A percentile compares a stretch with the other conserved stretches of the same genome.
These are phyloP conservation scores for Misgurnus mizolepis DNA, from an alignment of 2,113 vertebrate genomes.

Conservation along the genomic window DNA sequence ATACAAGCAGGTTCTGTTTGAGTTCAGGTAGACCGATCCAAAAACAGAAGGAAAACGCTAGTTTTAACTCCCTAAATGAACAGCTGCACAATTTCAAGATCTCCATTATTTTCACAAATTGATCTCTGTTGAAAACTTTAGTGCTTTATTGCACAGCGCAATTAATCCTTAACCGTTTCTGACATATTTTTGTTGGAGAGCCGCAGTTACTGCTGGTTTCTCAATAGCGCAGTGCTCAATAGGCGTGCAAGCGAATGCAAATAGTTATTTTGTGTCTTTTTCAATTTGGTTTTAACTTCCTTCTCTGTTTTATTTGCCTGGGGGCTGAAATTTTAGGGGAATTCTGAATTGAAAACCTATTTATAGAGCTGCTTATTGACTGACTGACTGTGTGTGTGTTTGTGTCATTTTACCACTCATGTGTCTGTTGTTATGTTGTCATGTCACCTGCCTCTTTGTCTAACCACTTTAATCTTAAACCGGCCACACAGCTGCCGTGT, in stretches of 20 bases:
- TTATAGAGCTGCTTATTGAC: conserved; percentile 64
- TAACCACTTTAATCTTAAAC: conserved; percentile 54
- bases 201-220: neutral
- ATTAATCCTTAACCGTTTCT: neutral
- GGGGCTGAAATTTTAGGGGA: conserved; percentile 65
- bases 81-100: neutral
- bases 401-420: conserved; percentile 60
- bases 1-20: conserved; percentile 19
- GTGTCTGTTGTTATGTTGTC: conserved; percentile 60
- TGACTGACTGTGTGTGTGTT: conserved; percentile 33
- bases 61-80: neutral
- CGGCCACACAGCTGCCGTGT: conserved; percentile 57
- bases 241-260: conserved; percentile 59
- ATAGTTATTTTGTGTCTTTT: conserved; percentile 56
- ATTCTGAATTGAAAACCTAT: conserved; percentile 64
- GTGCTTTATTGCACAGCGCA: neutral
- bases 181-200: neutral
- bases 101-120: neutral
- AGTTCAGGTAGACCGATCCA: neutral
- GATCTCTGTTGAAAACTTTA: neutral
- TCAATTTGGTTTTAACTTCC: conserved; percentile 61
- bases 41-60: neutral
- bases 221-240: conserved; percentile 24
- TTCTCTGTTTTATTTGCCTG: conserved; percentile 63
- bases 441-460: conserved; percentile 50